phyloP scores from a whole-genome alignment of 1,140 invertebrate genomes.

The Cylas formicarius region DNA sequence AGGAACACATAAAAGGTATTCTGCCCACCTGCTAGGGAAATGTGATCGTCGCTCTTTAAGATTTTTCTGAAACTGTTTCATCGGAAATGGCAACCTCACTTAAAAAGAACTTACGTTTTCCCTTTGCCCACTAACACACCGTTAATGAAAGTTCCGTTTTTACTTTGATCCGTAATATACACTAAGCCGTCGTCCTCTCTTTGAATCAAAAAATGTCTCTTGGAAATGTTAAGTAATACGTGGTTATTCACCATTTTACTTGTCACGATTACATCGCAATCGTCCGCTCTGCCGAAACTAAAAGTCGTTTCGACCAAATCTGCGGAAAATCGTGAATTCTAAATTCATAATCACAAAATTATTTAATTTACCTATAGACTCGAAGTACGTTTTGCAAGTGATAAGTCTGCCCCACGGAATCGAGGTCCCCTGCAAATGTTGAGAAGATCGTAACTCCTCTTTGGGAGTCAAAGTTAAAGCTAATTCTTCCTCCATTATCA shows the following conservation, averaged over 20 bases:
- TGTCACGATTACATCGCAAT: conserved; percentile 43
- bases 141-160: conserved; percentile 39
- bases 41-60: conserved; percentile 31
- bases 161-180: conserved; percentile 34
- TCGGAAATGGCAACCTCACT: background rate
- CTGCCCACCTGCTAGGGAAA: conserved; percentile 24
- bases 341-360: conserved; percentile 1
- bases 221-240: conserved; percentile 46
- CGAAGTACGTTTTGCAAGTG: conserved; percentile 15
- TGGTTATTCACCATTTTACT: conserved; percentile 38
- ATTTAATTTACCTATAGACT: conserved; percentile 23
- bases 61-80: conserved; percentile 12
- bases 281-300: conserved; percentile 43
- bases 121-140: conserved; percentile 27
- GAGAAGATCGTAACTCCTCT: background rate
- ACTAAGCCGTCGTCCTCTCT: conserved; percentile 28
- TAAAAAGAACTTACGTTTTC: conserved; percentile 19
- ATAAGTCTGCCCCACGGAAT: conserved; percentile 27
- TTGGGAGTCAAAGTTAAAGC: conserved; percentile 18
- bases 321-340: conserved; percentile 27
- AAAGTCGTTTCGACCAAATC: conserved; percentile 45
- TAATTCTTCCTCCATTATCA: conserved; percentile 11
- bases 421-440: conserved; percentile 1
- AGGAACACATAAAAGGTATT: conserved; percentile 28
- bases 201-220: conserved; percentile 47